Conservation (phyloP, 2,888 invertebrate species). For the Dorcus hopei region DNA sequence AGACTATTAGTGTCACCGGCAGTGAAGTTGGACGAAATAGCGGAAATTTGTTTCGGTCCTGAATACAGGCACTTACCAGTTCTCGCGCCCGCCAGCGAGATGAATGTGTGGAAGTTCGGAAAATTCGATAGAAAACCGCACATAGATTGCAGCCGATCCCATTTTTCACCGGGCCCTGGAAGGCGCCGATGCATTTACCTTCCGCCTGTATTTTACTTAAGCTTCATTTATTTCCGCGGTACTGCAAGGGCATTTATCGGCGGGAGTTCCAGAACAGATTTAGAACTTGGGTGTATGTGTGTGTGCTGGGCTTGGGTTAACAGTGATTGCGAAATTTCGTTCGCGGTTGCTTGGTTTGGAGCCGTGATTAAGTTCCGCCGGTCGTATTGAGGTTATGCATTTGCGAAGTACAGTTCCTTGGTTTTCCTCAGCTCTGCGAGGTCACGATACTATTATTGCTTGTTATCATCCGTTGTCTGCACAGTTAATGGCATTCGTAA, state of each 20-base stretch:
- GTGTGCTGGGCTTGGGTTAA: background rate
- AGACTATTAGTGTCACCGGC: conserved; percentile 41
- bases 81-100: conserved; percentile 19
- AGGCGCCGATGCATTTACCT: conserved; percentile 24
- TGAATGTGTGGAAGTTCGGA: conserved; percentile 26
- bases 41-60: conserved; percentile 39
- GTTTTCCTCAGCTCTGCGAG: conserved; percentile 12
- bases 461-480: conserved; percentile 13
- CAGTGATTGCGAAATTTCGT: conserved; percentile 10
- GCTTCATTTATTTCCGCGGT: conserved; percentile 9
- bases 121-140: conserved; percentile 35
- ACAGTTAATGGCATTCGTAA: conserved; percentile 5
- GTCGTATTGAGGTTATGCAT: conserved; percentile 17
- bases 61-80: conserved; percentile 16
- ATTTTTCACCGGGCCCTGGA: conserved; percentile 33
- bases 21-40: conserved; percentile 31
- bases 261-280: too few relatives aligned
- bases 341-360: conserved; percentile 13
- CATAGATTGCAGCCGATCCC: conserved; percentile 38
- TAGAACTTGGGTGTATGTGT: background rate
- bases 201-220: conserved; percentile 16
- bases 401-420: conserved; percentile 17
- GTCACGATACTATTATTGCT: conserved; percentile 16
- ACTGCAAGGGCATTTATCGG: conserved; percentile 7
- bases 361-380: conserved; percentile 17